Evolutionary conservation across 2,797 vertebrate genomes (phyloP), one percentile per base, ranked within the genome.

Genomic region (Toxotes lorentzi): DNA sequence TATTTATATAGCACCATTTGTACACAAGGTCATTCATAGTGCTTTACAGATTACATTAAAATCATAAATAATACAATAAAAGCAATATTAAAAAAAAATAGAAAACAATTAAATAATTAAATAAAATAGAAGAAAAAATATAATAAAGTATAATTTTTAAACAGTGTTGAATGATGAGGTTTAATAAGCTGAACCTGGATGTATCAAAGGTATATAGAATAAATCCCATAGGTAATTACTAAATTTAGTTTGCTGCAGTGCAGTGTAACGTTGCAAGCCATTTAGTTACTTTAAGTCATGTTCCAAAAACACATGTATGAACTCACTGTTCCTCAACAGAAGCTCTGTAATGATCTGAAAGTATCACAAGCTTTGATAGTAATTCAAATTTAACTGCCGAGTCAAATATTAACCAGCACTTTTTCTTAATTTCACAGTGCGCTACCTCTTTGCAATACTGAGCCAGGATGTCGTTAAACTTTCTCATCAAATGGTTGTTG

Each of bases 391-490:
- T 8, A 35, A 57, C 58, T 24, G 34, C 13, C 45, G 54, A 43
- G 24, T 68, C 12, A 82, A 70, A 73, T 27, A 70, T 54, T 30
- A 66, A 50, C 10, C 4, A 34, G 9, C 23, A 67, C 6, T 40
- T 57, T 50, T 59, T 66, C 10, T 34, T 63, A 4, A 65, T 78
- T 81, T 74, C 14, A 65, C 5, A 77, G 27, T 45, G 96, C 95
- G 48, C 47, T 84, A 99, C 98, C 98, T 99, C 98, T 96, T 97
- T 97, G 81, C 91, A 95, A 72, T 96, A 99, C 76, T 98, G 97
- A n/a, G 86, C 86, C 78, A 99, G 89, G 78, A 99, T 93, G 58
- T 97, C 96, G 11, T 92, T 93, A 72, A 98, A 97, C 70, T 97
- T 99, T 92, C 89, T 95, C 96, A 96, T 97, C 94, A 99, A 88